These are phyloP conservation scores for Choristoneura rosaceana DNA, from an alignment of 2,888 invertebrate genomes.

Conservation along the genomic window DNA sequence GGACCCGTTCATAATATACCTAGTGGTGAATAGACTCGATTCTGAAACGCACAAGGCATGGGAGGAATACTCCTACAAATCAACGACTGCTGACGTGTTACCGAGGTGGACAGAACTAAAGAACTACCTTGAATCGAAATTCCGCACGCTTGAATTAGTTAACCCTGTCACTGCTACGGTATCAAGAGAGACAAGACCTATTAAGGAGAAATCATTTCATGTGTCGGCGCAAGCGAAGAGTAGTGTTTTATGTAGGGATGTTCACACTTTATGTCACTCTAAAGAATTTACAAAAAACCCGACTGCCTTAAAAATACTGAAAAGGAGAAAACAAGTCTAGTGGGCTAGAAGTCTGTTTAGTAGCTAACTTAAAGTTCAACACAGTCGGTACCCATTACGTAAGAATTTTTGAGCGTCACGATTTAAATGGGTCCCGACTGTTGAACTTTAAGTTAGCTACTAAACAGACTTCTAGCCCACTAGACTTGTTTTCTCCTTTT, in stretches of 20 bases:
- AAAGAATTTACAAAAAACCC: conserved; percentile 46
- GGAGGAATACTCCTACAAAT: conserved; percentile 3
- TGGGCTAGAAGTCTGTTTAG: no score
- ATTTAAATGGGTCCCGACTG: no score
- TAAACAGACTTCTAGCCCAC: no score
- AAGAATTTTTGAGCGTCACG: no score
- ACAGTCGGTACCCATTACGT: no score
- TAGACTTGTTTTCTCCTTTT: no score
- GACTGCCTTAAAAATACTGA: no score
- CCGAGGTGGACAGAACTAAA: conserved; percentile 41
- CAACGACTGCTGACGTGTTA: conserved; percentile 29
- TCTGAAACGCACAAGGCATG: conserved; percentile 10
- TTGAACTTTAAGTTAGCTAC: no score
- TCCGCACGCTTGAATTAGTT: conserved; percentile 42
- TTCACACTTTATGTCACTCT: conserved; percentile 47
- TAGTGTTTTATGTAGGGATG: conserved; percentile 41
- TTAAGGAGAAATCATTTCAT: conserved; percentile 32
- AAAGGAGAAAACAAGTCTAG: no score
- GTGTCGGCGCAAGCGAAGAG: conserved; percentile 17
- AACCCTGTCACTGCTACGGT: conserved; percentile 2
- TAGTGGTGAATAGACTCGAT: conserved; percentile 3
- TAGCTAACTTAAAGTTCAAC: no score
- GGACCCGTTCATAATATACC: conserved; percentile 36
- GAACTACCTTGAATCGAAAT: conserved; percentile 42
- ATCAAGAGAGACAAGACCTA: not conserved